Evolutionary conservation across 2,113 vertebrate genomes (phyloP).

Genomic region (Scolopax mira): DNA sequence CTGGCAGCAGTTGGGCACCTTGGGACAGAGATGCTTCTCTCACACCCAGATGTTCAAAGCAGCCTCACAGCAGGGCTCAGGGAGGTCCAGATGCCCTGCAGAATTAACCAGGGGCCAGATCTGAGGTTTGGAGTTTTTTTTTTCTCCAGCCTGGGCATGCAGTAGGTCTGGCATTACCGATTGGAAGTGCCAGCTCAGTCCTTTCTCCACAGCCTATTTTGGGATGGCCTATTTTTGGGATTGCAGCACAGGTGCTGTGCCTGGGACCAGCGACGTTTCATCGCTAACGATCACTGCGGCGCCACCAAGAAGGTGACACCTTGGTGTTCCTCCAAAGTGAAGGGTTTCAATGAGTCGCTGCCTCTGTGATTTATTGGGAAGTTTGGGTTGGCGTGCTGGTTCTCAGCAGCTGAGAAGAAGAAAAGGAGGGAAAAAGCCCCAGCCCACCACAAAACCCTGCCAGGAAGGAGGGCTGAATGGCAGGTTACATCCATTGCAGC

Average conservation of each 20-base stretch:
- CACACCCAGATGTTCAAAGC: not conserved
- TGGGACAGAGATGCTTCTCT: not conserved
- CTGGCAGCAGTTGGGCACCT: not conserved
- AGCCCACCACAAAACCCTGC: not conserved
- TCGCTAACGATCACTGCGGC: not conserved
- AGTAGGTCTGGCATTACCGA: not conserved
- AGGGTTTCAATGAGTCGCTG: not conserved
- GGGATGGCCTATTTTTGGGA: conserved; percentile 52
- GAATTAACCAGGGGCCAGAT: not conserved
- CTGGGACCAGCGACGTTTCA: not conserved
- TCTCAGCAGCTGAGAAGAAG: not conserved
- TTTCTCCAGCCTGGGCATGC: not conserved
- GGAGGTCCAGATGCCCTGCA: not conserved
- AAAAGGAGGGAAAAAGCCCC: not conserved
- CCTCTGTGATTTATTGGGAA: not conserved
- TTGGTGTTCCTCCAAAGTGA: not conserved
- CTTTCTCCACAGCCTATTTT: conserved; percentile 3
- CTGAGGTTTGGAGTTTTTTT: not conserved
- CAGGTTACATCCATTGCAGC: not conserved
- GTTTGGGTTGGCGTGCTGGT: not conserved
- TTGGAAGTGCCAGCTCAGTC: not conserved
- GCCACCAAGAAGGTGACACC: not conserved
- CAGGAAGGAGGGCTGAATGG: not conserved
- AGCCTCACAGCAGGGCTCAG: fast-evolving
- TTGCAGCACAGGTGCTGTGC: conserved; percentile 6